phyloP scores from a whole-genome alignment of 2,797 vertebrate species.

The Poeciliopsis paucimaculata region DNA sequence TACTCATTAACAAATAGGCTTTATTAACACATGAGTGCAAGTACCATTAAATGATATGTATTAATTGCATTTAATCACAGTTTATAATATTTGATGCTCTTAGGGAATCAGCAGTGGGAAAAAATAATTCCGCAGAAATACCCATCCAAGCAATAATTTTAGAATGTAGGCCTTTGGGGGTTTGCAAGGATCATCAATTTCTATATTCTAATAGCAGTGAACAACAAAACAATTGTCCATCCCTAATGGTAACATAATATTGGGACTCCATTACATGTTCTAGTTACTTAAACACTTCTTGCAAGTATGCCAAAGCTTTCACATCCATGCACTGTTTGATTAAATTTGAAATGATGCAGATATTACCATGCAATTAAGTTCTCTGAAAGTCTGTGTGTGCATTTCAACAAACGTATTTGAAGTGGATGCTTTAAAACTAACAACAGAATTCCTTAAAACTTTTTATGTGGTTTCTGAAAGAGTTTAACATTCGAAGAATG shows the following conservation, averaged over 20 bases:
- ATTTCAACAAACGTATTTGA: background rate
- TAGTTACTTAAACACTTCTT: background rate
- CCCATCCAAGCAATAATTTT: background rate
- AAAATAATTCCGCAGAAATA: background rate
- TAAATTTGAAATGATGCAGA: background rate
- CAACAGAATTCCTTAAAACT: background rate
- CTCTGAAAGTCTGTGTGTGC: background rate
- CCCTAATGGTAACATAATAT: background rate
- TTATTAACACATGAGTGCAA: background rate
- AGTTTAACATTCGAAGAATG: background rate
- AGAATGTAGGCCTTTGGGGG: background rate
- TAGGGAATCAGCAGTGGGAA: background rate
- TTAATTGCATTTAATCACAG: background rate
- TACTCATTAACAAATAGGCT: background rate
- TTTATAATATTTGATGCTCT: background rate
- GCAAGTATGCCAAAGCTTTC: background rate
- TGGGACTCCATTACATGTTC: background rate
- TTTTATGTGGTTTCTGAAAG: slow-evolving; percentile 1
- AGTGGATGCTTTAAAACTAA: background rate
- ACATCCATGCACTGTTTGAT: slow-evolving; percentile 10
- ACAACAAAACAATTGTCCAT: background rate
- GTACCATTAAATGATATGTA: background rate
- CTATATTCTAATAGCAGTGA: background rate
- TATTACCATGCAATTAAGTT: background rate
- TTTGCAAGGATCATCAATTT: background rate